These are phyloP conservation scores for Laticauda laticaudata DNA, from an alignment of 2,113 vertebrate species.

Conservation along the genomic window DNA sequence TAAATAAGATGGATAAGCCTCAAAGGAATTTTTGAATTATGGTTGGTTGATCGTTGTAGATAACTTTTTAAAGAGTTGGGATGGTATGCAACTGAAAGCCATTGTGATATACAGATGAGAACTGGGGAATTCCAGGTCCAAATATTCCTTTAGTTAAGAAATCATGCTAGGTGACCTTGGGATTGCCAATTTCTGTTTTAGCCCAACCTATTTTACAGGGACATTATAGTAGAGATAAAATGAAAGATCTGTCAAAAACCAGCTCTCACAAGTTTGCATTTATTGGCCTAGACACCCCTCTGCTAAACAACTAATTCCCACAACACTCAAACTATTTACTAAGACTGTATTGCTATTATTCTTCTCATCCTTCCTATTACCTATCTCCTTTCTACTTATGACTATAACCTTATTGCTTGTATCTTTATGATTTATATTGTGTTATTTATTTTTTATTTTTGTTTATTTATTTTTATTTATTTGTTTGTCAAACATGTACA, in stretches of 20 bases:
- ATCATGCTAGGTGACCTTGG: background rate
- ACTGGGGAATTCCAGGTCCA: background rate
- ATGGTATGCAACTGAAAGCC: background rate
- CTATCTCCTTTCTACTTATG: no score
- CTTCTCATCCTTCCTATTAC: no score
- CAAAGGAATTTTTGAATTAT: conserved; percentile 22
- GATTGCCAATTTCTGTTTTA: background rate
- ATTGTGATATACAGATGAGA: background rate
- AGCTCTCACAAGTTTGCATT: conserved; percentile 32
- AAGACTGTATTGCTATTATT: no score
- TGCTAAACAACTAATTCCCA: no score
- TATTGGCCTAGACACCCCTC: background rate
- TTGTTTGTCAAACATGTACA: no score
- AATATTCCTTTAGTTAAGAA: background rate
- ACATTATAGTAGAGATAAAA: background rate
- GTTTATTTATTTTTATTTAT: no score
- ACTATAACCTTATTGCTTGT: no score
- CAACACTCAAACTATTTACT: no score
- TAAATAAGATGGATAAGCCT: conserved; percentile 40
- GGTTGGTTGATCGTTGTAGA: conserved; percentile 26
- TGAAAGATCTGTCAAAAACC: conserved; percentile 18
- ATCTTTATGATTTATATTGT: no score
- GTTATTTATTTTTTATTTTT: no score
- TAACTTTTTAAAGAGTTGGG: conserved; percentile 35
- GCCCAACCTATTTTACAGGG: background rate